phyloP scores from a whole-genome alignment of 2,113 vertebrate genomes.

The Panthera uncia region DNA sequence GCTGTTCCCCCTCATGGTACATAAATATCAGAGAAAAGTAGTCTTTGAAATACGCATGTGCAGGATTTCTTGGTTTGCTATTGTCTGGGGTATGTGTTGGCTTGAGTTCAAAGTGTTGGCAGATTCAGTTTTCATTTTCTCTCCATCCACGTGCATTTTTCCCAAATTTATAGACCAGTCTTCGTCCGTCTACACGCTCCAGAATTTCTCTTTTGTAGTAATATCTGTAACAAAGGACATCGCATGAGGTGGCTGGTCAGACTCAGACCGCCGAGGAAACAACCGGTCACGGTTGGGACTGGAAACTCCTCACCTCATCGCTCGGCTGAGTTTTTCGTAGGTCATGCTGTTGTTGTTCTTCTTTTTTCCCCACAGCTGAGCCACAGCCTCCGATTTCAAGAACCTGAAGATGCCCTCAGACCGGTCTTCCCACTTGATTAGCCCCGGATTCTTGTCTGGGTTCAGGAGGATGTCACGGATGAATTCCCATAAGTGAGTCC shows the following conservation, averaged over 20 bases:
- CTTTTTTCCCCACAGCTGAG: slow-evolving; percentile 98
- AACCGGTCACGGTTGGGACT: accelerated
- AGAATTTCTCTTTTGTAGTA: slow-evolving; percentile 99
- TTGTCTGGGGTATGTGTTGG: background rate
- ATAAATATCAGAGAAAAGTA: slow-evolving; percentile 88
- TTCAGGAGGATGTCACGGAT: slow-evolving; percentile 97
- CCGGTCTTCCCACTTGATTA: slow-evolving; percentile 99
- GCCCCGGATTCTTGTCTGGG: slow-evolving; percentile 95
- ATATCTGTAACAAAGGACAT: slow-evolving; percentile 89
- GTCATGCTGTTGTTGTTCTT: slow-evolving; percentile 99
- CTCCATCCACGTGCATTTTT: slow-evolving; percentile 97
- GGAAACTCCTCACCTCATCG: slow-evolving; percentile 91
- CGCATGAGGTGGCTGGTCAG: background rate
- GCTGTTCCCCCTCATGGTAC: slow-evolving; percentile 79
- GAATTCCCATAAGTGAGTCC: slow-evolving; percentile 98
- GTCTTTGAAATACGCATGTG: slow-evolving; percentile 87
- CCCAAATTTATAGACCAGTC: slow-evolving; percentile 99
- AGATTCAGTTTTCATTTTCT: slow-evolving; percentile 93
- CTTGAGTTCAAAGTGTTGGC: slow-evolving; percentile 24
- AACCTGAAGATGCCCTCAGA: slow-evolving; percentile 97
- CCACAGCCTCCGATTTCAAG: slow-evolving; percentile 97
- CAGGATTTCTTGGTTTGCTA: slow-evolving; percentile 53
- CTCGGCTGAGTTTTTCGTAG: slow-evolving; percentile 98
- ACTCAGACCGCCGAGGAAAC: accelerated
- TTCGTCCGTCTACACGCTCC: slow-evolving; percentile 96